Base-by-base conservation (phyloP, 2,797 vertebrate species). In the Leptodactylus fallax region DNA sequence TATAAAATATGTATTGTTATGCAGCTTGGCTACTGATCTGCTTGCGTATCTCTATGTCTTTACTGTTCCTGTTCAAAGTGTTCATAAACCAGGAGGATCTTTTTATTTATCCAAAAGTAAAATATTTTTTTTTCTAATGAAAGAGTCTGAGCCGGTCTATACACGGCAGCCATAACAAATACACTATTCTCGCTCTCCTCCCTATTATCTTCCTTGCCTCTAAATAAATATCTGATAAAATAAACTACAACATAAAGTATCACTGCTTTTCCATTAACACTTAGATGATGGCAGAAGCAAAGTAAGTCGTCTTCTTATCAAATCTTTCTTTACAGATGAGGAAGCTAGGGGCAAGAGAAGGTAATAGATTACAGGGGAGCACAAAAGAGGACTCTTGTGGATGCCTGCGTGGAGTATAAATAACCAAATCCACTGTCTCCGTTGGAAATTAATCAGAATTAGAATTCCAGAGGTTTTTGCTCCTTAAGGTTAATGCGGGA, bases 151-250 rank as follows among this genome's bases (percentile, higher is more conserved):
- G 47, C 49, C 4, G 14, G 21, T 49, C 49, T 14, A 53, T 77
- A 77, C 45, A 74, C 36, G 7, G 71, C 19, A 74, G 45, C 71
- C 71, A 74, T 69, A 74, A 47, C 17, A 74, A 19, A 74, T 21
- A 74, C 17, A 14, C 71, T 19, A 47, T 49, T 74, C 9, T 19
- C 71, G 5, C 19, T 47, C 45, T 74, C 49, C 45, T 49, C 69
- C 69, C 36, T 21, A 72, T 72, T 72, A 72, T 72, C 69, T 67
- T 72, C 36, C 69, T 47, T 3, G 36, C 67, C 69, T 74, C 71
- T 74, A 74, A 74, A 49, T 74, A 74, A 74, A 74, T 74, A 74
- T 74, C 71, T 74, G 71, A 74, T 74, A 74, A 74, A 74, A 74
- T 74, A 74, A 74, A 74, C 45, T 74, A 74, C 71, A 49, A 74